Evolutionary conservation across 2,888 invertebrate genomes (phyloP).

Genomic region (Scelioninae gen. 2): DNA sequence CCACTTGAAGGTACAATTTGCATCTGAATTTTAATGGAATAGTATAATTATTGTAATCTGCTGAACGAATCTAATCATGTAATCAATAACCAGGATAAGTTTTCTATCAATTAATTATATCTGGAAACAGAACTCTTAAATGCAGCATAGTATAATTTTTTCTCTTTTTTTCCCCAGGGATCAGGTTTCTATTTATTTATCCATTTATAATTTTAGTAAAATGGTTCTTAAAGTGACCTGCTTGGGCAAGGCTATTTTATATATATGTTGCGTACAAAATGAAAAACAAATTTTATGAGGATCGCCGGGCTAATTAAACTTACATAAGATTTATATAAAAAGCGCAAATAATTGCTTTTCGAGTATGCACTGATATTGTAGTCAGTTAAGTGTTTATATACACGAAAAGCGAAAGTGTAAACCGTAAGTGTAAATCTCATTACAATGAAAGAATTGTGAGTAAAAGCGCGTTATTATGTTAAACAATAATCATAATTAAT

Average conservation of each 20-base stretch:
- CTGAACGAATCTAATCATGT: slow-evolving; percentile 20
- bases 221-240: slow-evolving; percentile 2
- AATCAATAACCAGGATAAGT: slow-evolving; percentile 34
- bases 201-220: neutral
- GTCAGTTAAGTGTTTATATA: slow-evolving; percentile 29
- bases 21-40: slow-evolving; percentile 2
- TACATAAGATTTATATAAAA: slow-evolving; percentile 27
- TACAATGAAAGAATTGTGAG: slow-evolving; percentile 17
- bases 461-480: slow-evolving; percentile 43
- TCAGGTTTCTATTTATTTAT: no score
- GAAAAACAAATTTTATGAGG: slow-evolving; percentile 12
- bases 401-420: slow-evolving; percentile 49
- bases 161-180: slow-evolving; percentile 14
- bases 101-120: slow-evolving; percentile 24
- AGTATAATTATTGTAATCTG: slow-evolving; percentile 29
- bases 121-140: slow-evolving; percentile 8
- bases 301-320: slow-evolving; percentile 11
- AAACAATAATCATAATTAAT: slow-evolving; percentile 23
- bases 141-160: slow-evolving; percentile 2
- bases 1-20: slow-evolving; percentile 28
- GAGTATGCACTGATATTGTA: slow-evolving; percentile 12
- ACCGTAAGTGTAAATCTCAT: slow-evolving; percentile 34
- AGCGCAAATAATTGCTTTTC: slow-evolving; percentile 4
- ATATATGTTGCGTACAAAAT: neutral
- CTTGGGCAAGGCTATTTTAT: slow-evolving; percentile 7